phyloP scores from a whole-genome alignment of 2,888 invertebrate genomes.

The Timema cristinae region DNA sequence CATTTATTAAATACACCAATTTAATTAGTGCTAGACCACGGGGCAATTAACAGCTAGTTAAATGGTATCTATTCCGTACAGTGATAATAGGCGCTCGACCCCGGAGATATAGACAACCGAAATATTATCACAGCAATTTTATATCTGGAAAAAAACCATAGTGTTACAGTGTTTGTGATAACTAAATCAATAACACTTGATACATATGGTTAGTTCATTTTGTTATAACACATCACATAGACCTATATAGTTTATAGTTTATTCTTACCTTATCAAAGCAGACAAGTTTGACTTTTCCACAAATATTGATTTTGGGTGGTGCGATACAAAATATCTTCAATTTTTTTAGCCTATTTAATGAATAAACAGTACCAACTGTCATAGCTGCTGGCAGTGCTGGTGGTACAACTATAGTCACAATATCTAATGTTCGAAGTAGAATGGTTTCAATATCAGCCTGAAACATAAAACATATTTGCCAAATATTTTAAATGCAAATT shows the following conservation, averaged over 20 bases:
- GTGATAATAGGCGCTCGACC: no score
- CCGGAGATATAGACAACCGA: no score
- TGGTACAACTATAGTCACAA: slow-evolving; percentile 90
- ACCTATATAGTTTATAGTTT: no score
- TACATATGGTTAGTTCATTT: background rate
- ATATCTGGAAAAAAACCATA: background rate
- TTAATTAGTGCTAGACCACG: no score
- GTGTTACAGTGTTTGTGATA: background rate
- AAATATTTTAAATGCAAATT: no score
- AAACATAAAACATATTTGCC: slow-evolving; percentile 23
- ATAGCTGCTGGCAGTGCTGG: slow-evolving; percentile 88
- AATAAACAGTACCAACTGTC: slow-evolving; percentile 77
- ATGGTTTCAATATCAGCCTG: slow-evolving; percentile 58
- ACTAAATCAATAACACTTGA: slow-evolving; percentile 3
- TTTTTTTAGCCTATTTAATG: slow-evolving; percentile 64
- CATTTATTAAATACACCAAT: no score
- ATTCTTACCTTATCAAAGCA: slow-evolving; percentile 81
- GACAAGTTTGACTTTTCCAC: slow-evolving; percentile 74
- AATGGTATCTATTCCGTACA: no score
- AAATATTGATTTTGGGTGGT: slow-evolving; percentile 71
- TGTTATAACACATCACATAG: no score
- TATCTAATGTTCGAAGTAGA: slow-evolving; percentile 75
- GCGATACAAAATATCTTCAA: slow-evolving; percentile 74
- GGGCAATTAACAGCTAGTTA: no score
- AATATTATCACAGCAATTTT: background rate